Evolutionary conservation across 2,797 vertebrate genomes (phyloP).

Genomic region (Sphaeramia orbicularis): DNA sequence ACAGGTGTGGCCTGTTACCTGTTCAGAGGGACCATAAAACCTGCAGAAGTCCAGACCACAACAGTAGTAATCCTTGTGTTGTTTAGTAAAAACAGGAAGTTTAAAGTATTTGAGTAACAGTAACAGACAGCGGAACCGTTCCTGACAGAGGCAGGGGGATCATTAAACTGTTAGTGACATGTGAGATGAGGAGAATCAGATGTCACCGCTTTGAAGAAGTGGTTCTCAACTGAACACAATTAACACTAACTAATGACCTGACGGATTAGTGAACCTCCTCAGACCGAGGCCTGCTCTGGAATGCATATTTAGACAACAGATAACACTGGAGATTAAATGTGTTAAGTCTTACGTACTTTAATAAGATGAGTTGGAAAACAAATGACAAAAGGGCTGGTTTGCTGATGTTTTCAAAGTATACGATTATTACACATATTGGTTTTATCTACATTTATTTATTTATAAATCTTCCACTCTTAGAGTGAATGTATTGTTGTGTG

Average conservation of each 20-base stretch:
- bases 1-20: conserved; percentile 24
- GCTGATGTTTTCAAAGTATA: too few species aligned
- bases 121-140: conserved; percentile 11
- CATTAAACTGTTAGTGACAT: too few species aligned
- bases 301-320: neutral
- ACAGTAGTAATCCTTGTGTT: neutral
- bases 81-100: conserved; percentile 12
- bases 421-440: too few species aligned
- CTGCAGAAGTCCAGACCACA: neutral
- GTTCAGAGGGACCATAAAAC: neutral
- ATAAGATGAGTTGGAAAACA: too few species aligned
- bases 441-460: too few species aligned
- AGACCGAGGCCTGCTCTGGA: neutral
- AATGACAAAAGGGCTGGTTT: too few species aligned
- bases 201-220: neutral
- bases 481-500: too few species aligned
- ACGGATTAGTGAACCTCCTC: neutral
- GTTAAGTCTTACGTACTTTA: too few species aligned
- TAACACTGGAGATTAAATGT: too few species aligned
- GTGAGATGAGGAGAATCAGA: neutral
- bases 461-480: too few species aligned
- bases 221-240: neutral
- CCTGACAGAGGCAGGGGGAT: neutral
- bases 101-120: neutral
- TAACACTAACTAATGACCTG: neutral